phyloP scores from a whole-genome alignment of 64 coral and sea anemone species.

The Trachythela sp. region DNA sequence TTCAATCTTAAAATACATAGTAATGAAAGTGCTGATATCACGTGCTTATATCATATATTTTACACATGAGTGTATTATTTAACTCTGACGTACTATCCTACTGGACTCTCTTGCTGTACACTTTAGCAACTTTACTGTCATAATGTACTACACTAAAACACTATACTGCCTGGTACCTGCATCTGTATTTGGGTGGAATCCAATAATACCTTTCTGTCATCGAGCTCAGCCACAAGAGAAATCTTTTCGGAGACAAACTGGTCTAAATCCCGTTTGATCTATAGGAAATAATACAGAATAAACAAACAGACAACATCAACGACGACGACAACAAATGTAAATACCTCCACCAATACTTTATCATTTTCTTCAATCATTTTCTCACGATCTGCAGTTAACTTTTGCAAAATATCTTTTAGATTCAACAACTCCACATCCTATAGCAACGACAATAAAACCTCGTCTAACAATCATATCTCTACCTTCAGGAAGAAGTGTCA shows the following conservation, averaged over 20 bases:
- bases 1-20: constrained; percentile 22
- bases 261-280: constrained; percentile 73
- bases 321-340: background rate
- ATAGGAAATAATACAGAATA: background rate
- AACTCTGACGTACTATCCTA: no score
- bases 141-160: no score
- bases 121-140: no score
- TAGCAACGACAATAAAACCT: background rate
- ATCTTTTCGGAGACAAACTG: constrained; percentile 81
- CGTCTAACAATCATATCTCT: background rate
- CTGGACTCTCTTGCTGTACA: no score
- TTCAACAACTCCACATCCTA: constrained; percentile 23
- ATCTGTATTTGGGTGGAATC: background rate
- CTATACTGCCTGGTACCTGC: constrained; percentile 8
- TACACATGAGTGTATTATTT: no score
- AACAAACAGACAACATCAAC: no score
- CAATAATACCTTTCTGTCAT: constrained; percentile 62
- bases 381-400: constrained; percentile 52
- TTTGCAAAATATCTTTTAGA: constrained; percentile 38
- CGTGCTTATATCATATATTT: no score
- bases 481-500: no score
- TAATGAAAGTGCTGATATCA: background rate
- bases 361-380: constrained; percentile 53
- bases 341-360: constrained; percentile 66
- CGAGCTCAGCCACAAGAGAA: constrained; percentile 64